Percentiles rank a stretch among this genome's conserved stretches.
Evolutionary conservation across 1,140 invertebrate genomes (phyloP).

Genomic region (Phymorhynchus buccinoides): DNA sequence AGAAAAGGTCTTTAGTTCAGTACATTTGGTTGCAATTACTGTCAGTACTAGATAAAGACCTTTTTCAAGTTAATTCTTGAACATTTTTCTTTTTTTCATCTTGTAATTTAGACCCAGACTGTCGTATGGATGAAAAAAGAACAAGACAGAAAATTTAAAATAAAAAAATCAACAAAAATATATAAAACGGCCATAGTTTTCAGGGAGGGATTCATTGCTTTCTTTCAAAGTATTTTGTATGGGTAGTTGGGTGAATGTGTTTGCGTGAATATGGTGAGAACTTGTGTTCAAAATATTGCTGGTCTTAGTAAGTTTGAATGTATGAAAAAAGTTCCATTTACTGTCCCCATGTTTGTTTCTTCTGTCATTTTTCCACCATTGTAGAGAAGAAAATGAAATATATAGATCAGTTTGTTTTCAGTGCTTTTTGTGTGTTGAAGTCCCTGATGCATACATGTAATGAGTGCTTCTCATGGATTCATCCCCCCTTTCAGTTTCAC

Average conservation of each 20-base stretch:
- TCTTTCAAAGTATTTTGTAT: not conserved
- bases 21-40: no score
- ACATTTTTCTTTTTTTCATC: no score
- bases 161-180: not conserved
- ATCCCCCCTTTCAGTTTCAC: no score
- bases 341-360: not conserved
- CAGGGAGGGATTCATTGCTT: not conserved
- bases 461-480: no score
- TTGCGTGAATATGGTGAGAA: not conserved
- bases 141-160: not conserved
- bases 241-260: not conserved
- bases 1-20: no score
- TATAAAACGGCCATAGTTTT: not conserved
- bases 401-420: not conserved
- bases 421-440: no score
- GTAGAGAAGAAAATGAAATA: not conserved
- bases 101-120: no score
- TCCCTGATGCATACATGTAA: no score
- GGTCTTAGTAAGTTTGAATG: not conserved
- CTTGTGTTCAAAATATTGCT: not conserved
- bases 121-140: not conserved
- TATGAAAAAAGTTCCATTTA: not conserved
- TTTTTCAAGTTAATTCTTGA: no score
- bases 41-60: no score
- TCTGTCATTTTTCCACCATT: not conserved